These are phyloP conservation scores for Cottus gobio DNA, from an alignment of 2,113 vertebrate genomes.

Conservation along the genomic window DNA sequence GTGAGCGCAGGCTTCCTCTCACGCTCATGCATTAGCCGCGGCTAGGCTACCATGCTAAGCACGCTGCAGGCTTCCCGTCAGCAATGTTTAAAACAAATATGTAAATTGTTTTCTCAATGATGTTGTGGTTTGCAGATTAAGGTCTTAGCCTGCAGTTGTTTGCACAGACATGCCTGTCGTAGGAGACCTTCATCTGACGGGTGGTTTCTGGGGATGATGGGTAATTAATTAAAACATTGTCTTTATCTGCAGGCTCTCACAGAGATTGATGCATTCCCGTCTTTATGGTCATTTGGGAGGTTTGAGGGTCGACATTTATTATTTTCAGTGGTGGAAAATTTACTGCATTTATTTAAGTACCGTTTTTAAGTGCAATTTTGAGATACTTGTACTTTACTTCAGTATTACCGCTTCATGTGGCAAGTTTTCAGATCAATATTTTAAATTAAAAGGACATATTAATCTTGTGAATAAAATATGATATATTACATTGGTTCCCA, in stretches of 20 bases:
- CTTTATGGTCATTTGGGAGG: constrained; percentile 5
- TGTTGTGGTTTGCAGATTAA: constrained; percentile 61
- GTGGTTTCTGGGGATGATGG: constrained; percentile 42
- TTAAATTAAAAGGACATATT: neutral
- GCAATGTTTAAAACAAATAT: constrained; percentile 9
- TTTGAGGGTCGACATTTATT: neutral
- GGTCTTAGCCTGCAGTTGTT: constrained; percentile 56
- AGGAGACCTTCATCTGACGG: constrained; percentile 68
- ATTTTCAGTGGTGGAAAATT: neutral
- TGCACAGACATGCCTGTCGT: constrained; percentile 58
- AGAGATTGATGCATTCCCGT: neutral
- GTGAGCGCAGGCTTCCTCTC: no score
- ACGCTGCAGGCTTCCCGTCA: neutral
- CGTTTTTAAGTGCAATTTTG: no score
- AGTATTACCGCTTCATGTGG: neutral
- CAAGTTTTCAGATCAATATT: neutral
- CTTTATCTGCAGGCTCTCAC: neutral
- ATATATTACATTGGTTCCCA: neutral
- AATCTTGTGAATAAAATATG: neutral
- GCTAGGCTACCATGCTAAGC: constrained; percentile 32
- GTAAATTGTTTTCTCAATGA: constrained; percentile 32
- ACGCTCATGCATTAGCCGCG: no score
- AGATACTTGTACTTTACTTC: neutral
- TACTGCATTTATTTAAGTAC: neutral
- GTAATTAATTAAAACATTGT: constrained; percentile 28